Evolutionary conservation across 1,140 invertebrate species (phyloP), one percentile per base, ranked within the genome.

Genomic region (Diabrotica undecimpunctata): DNA sequence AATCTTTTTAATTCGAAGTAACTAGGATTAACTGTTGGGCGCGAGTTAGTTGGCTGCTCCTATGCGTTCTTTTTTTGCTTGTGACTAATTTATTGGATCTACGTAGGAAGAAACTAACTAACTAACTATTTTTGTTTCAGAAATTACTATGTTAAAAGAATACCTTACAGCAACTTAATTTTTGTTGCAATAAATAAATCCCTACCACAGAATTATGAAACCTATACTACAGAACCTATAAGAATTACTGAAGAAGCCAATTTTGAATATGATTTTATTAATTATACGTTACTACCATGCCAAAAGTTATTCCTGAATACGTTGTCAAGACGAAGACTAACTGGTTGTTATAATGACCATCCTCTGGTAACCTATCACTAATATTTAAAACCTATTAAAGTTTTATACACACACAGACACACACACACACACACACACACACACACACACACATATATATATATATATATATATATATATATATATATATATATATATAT

Each of bases 141-240:
- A 79, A 85, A 86, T 10, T 88, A 89, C 73, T 86, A 86, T 71
- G 83, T 91, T 4, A 88, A 88, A 70, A 84, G 83, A 70, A 86
- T 93, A 54, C 85, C 86, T 0, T 82, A 89, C 67, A 91, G 89
- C 8, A 96, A 96, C 81, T 80, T 96, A 56, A 74, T 96, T 8
- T 79, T 96, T 53, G 83, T 95, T 5, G 90, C 93, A 0, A 84
- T 92, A 1, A 84, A 91, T 65, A 77, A 70, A n/a, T 79, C 7
- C 12, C 46, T 65, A 13, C 36, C 50, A 53, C 37, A 46, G 14
- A 35, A 54, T 10, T 61, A 62, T 46, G 39, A 55, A 10, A 39
- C 37, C 71, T 82, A 68, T 75, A 76, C 82, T 66, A 73, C 79
- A 58, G 68, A 74, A 46, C 76, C 82, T 70, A 56, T 80, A 74